phyloP scores from a whole-genome alignment of 2,113 vertebrate species.

The Orcinus orca region DNA sequence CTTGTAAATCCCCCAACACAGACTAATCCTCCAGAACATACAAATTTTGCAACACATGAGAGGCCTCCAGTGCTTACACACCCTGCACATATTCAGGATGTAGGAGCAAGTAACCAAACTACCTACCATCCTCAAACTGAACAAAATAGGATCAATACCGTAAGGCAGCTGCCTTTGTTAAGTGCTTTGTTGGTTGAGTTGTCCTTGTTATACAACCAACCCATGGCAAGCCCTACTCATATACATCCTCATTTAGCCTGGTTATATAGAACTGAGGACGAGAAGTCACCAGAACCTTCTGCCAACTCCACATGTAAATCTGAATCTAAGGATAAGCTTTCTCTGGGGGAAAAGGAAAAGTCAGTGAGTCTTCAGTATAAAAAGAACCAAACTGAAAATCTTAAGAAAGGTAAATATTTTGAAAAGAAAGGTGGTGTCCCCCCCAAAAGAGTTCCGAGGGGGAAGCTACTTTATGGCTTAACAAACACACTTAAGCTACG shows the following conservation, averaged over 20 bases:
- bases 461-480: constrained; percentile 87
- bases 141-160: background rate
- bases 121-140: background rate
- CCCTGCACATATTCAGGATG: background rate
- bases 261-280: constrained; percentile 76
- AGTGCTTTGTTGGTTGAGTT: constrained; percentile 91
- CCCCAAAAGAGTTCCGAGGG: constrained; percentile 68
- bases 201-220: constrained; percentile 82
- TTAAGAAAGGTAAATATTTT: constrained; percentile 34
- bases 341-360: background rate
- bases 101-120: background rate
- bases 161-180: constrained; percentile 88
- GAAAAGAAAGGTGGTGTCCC: constrained; percentile 55
- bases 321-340: background rate
- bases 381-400: constrained; percentile 38
- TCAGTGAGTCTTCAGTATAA: constrained; percentile 21
- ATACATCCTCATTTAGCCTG: constrained; percentile 77
- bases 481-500: constrained; percentile 91
- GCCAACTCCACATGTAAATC: background rate
- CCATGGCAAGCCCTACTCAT: constrained; percentile 72
- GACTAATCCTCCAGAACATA: background rate
- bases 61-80: background rate
- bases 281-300: background rate
- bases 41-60: background rate
- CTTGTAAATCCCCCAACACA: background rate